Conservation (phyloP, 2,797 vertebrate species). For the Pogonophryne albipinna region DNA sequence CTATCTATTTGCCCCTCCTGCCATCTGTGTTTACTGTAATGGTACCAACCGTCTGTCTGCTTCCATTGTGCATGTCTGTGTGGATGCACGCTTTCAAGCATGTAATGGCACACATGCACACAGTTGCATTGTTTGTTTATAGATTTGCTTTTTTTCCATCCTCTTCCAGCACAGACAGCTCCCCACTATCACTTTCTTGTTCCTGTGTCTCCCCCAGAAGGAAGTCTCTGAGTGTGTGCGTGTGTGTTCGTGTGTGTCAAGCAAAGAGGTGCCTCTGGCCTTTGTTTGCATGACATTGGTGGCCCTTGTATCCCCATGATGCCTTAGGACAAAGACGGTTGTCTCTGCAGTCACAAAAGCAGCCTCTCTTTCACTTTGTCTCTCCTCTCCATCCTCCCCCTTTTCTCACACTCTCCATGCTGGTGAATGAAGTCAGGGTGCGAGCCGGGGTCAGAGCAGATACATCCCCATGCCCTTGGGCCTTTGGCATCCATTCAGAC, state of each 20-base stretch:
- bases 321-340: constrained; percentile 85
- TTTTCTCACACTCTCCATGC: constrained; percentile 84
- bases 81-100: constrained; percentile 49
- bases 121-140: constrained; percentile 71
- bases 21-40: constrained; percentile 78
- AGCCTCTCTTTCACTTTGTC: constrained; percentile 72
- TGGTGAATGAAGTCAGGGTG: constrained; percentile 80
- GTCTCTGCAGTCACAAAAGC: constrained; percentile 87
- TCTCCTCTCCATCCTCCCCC: constrained; percentile 67
- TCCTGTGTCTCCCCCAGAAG: constrained; percentile 68
- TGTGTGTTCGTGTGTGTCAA: constrained; percentile 44
- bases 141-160: constrained; percentile 50
- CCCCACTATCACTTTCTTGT: constrained; percentile 56
- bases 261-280: constrained; percentile 78
- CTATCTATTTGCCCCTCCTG: constrained; percentile 50
- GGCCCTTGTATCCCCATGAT: constrained; percentile 84
- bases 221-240: constrained; percentile 59
- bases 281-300: constrained; percentile 88
- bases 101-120: constrained; percentile 65
- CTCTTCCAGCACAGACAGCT: constrained; percentile 54
- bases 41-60: constrained; percentile 78
- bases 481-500: constrained; percentile 70
- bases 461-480: constrained; percentile 65
- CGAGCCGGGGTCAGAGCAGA: constrained; percentile 74
- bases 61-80: constrained; percentile 61